Percentiles rank a stretch among this genome's conserved stretches.
These are phyloP conservation scores for Calliscelio sp. DNA, from an alignment of 2,888 invertebrate genomes.

Conservation along the genomic window DNA sequence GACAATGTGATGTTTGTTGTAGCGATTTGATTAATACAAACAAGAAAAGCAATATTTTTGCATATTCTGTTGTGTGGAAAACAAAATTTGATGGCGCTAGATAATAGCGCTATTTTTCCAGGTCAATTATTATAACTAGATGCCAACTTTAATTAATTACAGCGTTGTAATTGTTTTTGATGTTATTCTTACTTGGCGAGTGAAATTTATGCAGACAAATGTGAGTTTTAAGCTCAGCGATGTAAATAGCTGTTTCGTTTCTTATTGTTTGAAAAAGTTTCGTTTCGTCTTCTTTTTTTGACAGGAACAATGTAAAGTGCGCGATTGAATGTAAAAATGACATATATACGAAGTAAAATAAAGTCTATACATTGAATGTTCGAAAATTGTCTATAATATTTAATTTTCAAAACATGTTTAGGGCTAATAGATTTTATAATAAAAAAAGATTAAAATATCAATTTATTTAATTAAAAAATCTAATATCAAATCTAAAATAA, in stretches of 20 bases:
- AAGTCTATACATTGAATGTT: constrained; percentile 56
- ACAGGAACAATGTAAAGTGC: constrained; percentile 33
- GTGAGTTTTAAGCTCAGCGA: too few relatives aligned
- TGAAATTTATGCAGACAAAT: constrained; percentile 14
- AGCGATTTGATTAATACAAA: constrained; percentile 39
- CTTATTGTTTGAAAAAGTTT: constrained; percentile 34
- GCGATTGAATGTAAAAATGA: constrained; percentile 53
- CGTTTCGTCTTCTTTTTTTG: constrained; percentile 8
- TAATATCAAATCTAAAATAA: too few relatives aligned
- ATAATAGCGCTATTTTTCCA: background rate
- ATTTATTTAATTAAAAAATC: too few relatives aligned
- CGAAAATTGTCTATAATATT: background rate
- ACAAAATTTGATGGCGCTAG: background rate
- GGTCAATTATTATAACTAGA: constrained; percentile 55
- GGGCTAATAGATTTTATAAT: too few relatives aligned
- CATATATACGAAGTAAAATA: constrained; percentile 42
- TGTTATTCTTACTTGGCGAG: constrained; percentile 30
- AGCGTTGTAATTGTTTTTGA: constrained; percentile 28
- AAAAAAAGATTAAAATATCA: too few relatives aligned
- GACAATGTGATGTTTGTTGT: constrained; percentile 57
- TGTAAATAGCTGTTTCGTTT: constrained; percentile 56
- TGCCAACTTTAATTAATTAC: constrained; percentile 44
- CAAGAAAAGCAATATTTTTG: constrained; percentile 15
- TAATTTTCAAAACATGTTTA: too few relatives aligned
- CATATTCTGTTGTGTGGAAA: constrained; percentile 16